phyloP scores from a whole-genome alignment of 2,797 vertebrate species.

The Allobates femoralis region DNA sequence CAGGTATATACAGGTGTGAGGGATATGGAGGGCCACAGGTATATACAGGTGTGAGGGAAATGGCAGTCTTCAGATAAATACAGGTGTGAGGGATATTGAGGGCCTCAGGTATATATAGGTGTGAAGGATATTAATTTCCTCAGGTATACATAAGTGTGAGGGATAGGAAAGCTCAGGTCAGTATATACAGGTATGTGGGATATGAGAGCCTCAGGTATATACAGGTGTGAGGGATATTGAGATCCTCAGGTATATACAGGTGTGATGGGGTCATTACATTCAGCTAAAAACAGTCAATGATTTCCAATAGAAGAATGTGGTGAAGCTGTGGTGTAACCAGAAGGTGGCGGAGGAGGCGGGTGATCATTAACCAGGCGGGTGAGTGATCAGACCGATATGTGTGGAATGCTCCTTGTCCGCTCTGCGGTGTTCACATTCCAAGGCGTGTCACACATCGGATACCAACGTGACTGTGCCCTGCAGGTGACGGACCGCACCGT shows the following conservation, averaged over 20 bases:
- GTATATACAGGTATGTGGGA: too few relatives aligned
- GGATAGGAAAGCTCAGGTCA: too few relatives aligned
- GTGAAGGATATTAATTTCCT: too few relatives aligned
- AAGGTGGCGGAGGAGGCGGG: neutral
- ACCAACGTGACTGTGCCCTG: neutral
- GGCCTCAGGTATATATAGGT: too few relatives aligned
- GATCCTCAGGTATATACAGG: too few relatives aligned
- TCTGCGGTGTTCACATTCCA: neutral
- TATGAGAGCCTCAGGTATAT: too few relatives aligned
- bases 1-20: neutral
- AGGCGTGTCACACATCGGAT: slow-evolving; percentile 1
- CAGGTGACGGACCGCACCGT: too few relatives aligned
- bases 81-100: too few relatives aligned
- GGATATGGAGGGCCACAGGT: neutral
- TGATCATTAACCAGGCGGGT: slow-evolving; percentile 67
- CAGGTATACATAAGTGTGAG: too few relatives aligned
- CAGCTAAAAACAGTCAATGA: neutral
- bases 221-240: too few relatives aligned
- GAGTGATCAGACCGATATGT: slow-evolving; percentile 30
- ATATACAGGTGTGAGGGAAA: neutral
- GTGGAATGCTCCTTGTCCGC: neutral
- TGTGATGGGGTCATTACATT: too few relatives aligned
- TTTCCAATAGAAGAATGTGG: neutral
- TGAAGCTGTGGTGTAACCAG: neutral
- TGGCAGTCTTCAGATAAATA: too few relatives aligned